phyloP scores from a whole-genome alignment of 1,140 invertebrate species.

The Heterodera schachtii region DNA sequence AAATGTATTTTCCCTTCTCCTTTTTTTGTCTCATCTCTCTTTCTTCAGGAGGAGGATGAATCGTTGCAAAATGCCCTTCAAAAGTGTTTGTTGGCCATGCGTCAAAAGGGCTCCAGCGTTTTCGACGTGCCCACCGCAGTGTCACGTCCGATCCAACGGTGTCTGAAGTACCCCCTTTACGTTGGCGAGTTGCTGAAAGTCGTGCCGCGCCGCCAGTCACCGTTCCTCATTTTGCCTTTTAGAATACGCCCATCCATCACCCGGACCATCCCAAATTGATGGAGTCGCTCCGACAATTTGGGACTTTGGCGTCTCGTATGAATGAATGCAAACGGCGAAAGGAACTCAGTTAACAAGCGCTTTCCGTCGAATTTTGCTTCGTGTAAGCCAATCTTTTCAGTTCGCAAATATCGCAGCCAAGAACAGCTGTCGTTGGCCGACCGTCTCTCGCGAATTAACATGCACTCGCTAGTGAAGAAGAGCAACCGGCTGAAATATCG shows the following conservation, averaged over 20 bases:
- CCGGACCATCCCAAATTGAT: slow-evolving; percentile 58
- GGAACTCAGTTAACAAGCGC: slow-evolving; percentile 46
- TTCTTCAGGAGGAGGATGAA: slow-evolving; percentile 44
- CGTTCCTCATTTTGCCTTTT: slow-evolving; percentile 26
- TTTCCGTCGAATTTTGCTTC: background rate
- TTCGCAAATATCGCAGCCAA: slow-evolving; percentile 39
- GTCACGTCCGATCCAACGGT: slow-evolving; percentile 54
- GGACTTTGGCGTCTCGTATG: slow-evolving; percentile 54
- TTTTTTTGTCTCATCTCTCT: slow-evolving; percentile 15
- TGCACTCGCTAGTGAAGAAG: slow-evolving; percentile 56
- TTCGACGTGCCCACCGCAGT: slow-evolving; percentile 57
- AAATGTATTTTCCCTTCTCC: slow-evolving; percentile 32
- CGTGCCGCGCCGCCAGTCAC: background rate
- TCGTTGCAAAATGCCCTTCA: slow-evolving; percentile 41
- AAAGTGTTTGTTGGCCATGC: slow-evolving; percentile 49
- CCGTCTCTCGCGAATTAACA: slow-evolving; percentile 42
- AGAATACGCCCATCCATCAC: slow-evolving; percentile 51
- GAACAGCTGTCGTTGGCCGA: slow-evolving; percentile 43
- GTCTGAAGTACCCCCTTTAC: slow-evolving; percentile 60
- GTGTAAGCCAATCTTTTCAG: slow-evolving; percentile 29
- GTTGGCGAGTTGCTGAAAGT: slow-evolving; percentile 57
- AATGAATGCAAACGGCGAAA: slow-evolving; percentile 60
- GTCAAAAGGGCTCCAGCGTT: slow-evolving; percentile 45
- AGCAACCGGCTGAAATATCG: slow-evolving; percentile 54
- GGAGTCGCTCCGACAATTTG: slow-evolving; percentile 58